Conservation (phyloP, 1,140 invertebrate genomes). For the Drosophila murphyi region DNA sequence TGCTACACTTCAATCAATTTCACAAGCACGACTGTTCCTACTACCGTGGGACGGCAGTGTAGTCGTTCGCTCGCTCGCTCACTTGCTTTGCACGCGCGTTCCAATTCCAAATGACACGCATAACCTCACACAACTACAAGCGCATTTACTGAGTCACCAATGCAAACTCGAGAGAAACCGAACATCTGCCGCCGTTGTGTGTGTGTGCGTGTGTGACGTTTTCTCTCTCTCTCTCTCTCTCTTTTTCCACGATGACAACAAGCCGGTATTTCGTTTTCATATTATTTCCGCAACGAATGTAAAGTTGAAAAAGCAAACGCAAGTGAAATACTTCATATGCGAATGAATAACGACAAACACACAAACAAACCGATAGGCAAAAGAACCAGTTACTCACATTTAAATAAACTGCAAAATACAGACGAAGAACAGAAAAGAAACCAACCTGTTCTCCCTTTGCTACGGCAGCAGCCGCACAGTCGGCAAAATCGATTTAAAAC, state of each 20-base stretch:
- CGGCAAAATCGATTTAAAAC: constrained; percentile 77
- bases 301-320: constrained; percentile 58
- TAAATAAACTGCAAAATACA: constrained; percentile 43
- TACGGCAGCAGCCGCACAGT: constrained; percentile 44
- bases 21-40: constrained; percentile 5
- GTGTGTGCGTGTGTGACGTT: constrained; percentile 10
- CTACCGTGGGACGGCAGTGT: constrained; percentile 57
- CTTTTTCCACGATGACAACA: constrained; percentile 56
- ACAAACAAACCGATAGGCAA: constrained; percentile 17
- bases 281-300: constrained; percentile 67
- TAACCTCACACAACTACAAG: constrained; percentile 79
- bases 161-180: constrained; percentile 6
- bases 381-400: constrained; percentile 71
- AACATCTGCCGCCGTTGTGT: constrained; percentile 1
- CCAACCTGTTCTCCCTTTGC: constrained; percentile 72
- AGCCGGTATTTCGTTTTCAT: constrained; percentile 72
- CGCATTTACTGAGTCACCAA: constrained; percentile 72
- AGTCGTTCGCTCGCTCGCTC: background rate
- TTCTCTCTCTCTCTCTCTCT: constrained; percentile 17
- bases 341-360: constrained; percentile 40
- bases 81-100: constrained; percentile 56
- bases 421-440: constrained; percentile 25
- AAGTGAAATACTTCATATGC: constrained; percentile 45
- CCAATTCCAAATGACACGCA: constrained; percentile 65
- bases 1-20: constrained; percentile 75